Conservation (phyloP, 2,888 invertebrate genomes). For the Melieria picta region DNA sequence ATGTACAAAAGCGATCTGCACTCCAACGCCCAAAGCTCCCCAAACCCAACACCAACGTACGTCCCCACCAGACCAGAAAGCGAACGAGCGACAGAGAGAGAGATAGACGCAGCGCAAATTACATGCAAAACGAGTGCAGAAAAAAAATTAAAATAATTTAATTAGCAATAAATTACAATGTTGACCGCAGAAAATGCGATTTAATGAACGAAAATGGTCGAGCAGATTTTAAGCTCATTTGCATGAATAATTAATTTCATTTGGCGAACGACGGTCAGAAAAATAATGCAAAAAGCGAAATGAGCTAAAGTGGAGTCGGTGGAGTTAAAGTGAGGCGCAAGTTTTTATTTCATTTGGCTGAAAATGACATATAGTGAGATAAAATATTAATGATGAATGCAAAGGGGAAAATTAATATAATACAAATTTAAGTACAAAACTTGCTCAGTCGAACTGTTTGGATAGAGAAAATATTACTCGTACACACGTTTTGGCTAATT, state of each 20-base stretch:
- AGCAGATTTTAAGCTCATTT: constrained; percentile 52
- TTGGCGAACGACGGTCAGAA: neutral
- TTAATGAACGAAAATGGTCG: constrained; percentile 52
- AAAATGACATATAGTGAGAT: no score
- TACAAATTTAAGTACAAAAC: no score
- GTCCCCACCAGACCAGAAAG: neutral
- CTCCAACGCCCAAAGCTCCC: neutral
- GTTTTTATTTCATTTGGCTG: no score
- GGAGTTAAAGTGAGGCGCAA: neutral
- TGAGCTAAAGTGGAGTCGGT: neutral
- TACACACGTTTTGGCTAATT: no score
- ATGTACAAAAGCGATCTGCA: constrained; percentile 24
- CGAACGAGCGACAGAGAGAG: neutral
- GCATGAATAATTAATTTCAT: constrained; percentile 53
- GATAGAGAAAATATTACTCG: no score
- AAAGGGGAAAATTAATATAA: no score
- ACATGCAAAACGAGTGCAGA: constrained; percentile 1
- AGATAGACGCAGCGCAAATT: neutral
- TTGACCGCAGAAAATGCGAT: constrained; percentile 50
- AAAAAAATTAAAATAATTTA: constrained; percentile 55
- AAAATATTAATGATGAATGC: no score
- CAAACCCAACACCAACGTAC: constrained; percentile 1
- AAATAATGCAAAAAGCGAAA: neutral
- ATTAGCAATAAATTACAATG: constrained; percentile 54
- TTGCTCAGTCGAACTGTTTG: no score